A percentile compares a stretch with the other conserved stretches of the same genome.
These are phyloP conservation scores for Melipona beecheii DNA, from an alignment of 2,888 invertebrate species.

Conservation along the genomic window DNA sequence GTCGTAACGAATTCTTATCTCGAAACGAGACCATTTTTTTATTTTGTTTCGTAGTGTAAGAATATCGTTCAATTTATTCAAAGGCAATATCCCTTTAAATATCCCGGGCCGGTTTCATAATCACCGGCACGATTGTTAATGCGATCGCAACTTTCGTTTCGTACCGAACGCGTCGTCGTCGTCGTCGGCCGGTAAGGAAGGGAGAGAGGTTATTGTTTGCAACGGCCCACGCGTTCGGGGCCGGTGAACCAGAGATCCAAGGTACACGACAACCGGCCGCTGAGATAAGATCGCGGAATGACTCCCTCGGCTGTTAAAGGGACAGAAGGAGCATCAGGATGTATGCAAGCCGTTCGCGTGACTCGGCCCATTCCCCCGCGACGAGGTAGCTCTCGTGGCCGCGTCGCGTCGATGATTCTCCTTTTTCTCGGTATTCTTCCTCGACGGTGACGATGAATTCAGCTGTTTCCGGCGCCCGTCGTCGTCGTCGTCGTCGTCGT, in stretches of 20 bases:
- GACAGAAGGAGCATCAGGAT: conserved; percentile 34
- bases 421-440: conserved; percentile 44
- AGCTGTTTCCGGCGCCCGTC: conserved; percentile 21
- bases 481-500: background rate
- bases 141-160: background rate
- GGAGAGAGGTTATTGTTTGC: conserved; percentile 8
- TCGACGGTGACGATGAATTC: conserved; percentile 49
- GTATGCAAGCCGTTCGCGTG: conserved; percentile 44
- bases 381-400: conserved; percentile 1
- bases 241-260: conserved; percentile 27
- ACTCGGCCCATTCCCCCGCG: conserved; percentile 47
- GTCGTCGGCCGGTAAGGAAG: background rate
- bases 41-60: no score
- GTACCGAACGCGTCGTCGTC: background rate
- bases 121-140: background rate
- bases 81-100: no score
- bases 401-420: conserved; percentile 39
- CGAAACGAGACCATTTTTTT: no score
- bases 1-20: no score
- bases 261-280: conserved; percentile 20
- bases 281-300: conserved; percentile 55
- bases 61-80: no score
- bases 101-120: no score
- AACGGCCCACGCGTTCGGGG: conserved; percentile 13
- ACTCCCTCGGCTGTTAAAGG: conserved; percentile 41